Conservation (phyloP, 2,113 vertebrate genomes). For the Sciurus niger region DNA sequence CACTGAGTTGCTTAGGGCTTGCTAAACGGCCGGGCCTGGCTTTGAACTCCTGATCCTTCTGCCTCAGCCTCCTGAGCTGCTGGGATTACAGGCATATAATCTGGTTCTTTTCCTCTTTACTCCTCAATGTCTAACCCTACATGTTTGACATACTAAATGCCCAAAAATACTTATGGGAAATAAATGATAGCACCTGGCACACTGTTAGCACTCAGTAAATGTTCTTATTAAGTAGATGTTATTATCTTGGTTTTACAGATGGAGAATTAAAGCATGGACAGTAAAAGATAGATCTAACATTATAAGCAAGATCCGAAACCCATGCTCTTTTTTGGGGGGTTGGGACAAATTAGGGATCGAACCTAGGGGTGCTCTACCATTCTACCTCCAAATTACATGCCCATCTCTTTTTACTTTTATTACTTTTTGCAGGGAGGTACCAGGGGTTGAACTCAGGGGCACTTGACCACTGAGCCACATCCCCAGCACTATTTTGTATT, state of each 20-base stretch:
- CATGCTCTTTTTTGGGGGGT: no score
- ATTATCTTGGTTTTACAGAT: background rate
- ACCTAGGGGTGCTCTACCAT: no score
- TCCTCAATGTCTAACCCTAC: background rate
- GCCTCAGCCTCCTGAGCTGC: background rate
- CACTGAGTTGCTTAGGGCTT: no score
- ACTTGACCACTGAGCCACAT: no score
- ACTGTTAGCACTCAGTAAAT: background rate
- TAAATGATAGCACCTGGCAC: background rate
- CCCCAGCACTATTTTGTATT: no score
- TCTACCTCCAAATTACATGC: no score
- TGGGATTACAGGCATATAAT: background rate
- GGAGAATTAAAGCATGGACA: background rate
- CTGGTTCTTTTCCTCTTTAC: background rate
- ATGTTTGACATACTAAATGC: background rate
- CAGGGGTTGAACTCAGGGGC: no score
- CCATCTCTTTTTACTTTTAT: no score
- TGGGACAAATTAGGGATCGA: no score
- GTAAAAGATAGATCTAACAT: constrained; percentile 10
- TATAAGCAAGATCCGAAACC: background rate
- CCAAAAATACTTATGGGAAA: background rate
- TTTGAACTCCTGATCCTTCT: no score
- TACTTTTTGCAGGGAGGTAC: no score
- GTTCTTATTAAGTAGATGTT: background rate
- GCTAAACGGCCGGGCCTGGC: no score